Evolutionary conservation across 2,113 vertebrate genomes (phyloP).

Genomic region (Sylvia atricapilla): DNA sequence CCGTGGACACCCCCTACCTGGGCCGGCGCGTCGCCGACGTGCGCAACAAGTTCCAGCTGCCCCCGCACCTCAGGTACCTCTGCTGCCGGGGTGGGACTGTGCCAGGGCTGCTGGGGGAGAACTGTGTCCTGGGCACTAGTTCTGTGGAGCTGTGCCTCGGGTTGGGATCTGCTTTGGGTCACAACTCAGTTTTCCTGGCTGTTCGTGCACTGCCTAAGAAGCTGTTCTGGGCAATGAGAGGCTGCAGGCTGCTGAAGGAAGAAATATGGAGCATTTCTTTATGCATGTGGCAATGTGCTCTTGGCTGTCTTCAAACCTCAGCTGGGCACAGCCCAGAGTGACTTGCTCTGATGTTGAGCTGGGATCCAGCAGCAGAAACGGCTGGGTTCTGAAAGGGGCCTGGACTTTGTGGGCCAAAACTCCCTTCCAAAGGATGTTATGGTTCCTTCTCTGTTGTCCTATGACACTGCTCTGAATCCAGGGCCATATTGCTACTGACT

Average conservation of each 20-base stretch:
- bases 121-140: fast-evolving
- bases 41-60: conserved; percentile 90
- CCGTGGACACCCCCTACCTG: conserved; percentile 90
- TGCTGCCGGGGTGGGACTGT: not conserved
- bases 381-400: not conserved
- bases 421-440: not conserved
- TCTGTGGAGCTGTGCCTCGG: fast-evolving
- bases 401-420: not conserved
- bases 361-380: not conserved
- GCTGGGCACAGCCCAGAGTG: not conserved
- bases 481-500: fast-evolving
- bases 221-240: not conserved
- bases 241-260: not conserved
- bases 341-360: not conserved
- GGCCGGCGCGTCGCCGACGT: conserved; percentile 86
- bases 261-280: fast-evolving
- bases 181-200: not conserved
- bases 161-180: not conserved
- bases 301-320: not conserved
- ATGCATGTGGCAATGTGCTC: fast-evolving
- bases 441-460: not conserved
- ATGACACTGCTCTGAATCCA: not conserved
- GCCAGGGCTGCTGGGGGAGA: not conserved
- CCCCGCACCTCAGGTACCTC: conserved; percentile 86
- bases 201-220: fast-evolving